Conservation (phyloP, 1,140 invertebrate genomes). For the Sesamia nonagrioides region DNA sequence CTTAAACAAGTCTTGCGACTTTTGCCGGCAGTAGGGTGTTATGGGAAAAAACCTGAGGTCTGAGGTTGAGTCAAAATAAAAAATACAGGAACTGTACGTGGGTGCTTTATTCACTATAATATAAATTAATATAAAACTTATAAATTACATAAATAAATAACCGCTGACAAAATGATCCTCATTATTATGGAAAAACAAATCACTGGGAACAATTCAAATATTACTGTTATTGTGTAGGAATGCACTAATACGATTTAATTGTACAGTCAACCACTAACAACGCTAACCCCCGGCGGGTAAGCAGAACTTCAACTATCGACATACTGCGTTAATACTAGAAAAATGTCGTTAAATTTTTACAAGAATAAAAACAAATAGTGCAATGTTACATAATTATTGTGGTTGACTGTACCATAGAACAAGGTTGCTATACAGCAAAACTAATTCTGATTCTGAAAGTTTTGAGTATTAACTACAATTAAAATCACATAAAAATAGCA, state of each 20-base stretch:
- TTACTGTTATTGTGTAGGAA: conserved; percentile 65
- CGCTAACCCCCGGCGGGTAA: background rate
- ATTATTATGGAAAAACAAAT: conserved; percentile 56
- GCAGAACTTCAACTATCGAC: background rate
- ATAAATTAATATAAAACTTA: conserved; percentile 84
- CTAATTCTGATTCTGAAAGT: background rate
- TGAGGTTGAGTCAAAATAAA: conserved; percentile 39
- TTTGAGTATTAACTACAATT: conserved; percentile 30
- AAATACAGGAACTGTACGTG: conserved; percentile 56
- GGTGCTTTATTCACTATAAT: conserved; percentile 74
- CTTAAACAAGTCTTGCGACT: too few relatives aligned
- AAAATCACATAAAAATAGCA: conserved; percentile 20
- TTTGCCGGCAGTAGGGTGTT: too few relatives aligned
- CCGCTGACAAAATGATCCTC: conserved; percentile 65
- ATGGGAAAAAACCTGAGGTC: background rate
- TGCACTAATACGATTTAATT: conserved; percentile 57
- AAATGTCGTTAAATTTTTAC: background rate
- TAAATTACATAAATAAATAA: conserved; percentile 83
- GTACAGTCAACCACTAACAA: conserved; percentile 16
- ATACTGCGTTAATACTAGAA: too few relatives aligned
- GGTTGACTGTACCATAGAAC: conserved; percentile 15
- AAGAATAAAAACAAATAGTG: conserved; percentile 8
- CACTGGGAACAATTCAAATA: conserved; percentile 53
- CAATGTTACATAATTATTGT: conserved; percentile 19
- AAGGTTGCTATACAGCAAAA: background rate